phyloP scores from a whole-genome alignment of 2,888 invertebrate species.

The Phrixothrix hirtus region DNA sequence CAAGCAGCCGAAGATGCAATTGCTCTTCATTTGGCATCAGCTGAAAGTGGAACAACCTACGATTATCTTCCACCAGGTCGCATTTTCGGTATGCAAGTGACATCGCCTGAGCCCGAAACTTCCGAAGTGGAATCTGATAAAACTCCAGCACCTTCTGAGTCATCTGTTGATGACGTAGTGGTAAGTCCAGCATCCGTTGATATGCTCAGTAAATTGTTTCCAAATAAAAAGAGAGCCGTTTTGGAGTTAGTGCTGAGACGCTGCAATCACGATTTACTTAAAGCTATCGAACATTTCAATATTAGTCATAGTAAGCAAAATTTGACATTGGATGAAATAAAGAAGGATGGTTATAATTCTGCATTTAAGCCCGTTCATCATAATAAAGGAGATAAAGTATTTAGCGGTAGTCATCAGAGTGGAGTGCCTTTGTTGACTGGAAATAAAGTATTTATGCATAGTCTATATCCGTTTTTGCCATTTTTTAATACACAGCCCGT shows the following conservation, averaged over 20 bases:
- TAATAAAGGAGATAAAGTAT: conserved; percentile 27
- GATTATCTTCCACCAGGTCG: conserved; percentile 84
- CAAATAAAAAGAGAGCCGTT: conserved; percentile 84
- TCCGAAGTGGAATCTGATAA: conserved; percentile 25
- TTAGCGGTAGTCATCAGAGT: conserved; percentile 40
- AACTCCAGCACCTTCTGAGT: conserved; percentile 9
- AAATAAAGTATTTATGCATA: conserved; percentile 54
- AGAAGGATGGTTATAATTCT: conserved; percentile 43
- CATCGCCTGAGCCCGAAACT: conserved; percentile 65
- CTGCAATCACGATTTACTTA: conserved; percentile 88
- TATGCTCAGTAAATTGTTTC: conserved; percentile 86
- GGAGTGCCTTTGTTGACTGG: conserved; percentile 49
- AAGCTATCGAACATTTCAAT: conserved; percentile 86
- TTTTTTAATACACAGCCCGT: conserved; percentile 54
- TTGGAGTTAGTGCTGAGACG: conserved; percentile 88
- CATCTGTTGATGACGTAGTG: conserved; percentile 15
- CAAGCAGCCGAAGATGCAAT: conserved; percentile 98
- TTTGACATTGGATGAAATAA: conserved; percentile 25
- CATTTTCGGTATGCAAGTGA: conserved; percentile 86
- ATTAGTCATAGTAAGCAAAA: conserved; percentile 36
- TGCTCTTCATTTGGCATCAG: conserved; percentile 87
- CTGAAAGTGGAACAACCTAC: conserved; percentile 73
- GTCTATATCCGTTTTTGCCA: conserved; percentile 56
- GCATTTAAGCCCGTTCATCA: conserved; percentile 52
- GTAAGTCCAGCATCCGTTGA: conserved; percentile 78